Evolutionary conservation across 2,797 vertebrate genomes (phyloP).

Genomic region (Acanthurus lineatus): DNA sequence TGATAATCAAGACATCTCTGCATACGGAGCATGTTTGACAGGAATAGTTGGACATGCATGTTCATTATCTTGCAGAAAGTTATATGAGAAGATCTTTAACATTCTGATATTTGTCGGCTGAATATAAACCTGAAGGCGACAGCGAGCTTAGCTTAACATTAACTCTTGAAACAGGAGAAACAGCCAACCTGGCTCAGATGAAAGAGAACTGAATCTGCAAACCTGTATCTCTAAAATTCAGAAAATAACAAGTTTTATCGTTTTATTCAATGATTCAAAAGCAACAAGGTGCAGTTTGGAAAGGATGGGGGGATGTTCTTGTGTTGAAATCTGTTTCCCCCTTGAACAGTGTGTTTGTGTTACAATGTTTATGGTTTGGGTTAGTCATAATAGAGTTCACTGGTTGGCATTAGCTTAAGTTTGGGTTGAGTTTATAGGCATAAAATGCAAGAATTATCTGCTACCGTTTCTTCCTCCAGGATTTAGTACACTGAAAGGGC

Average conservation of each 20-base stretch:
- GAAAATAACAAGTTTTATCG: no score
- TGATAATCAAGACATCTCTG: constrained; percentile 15
- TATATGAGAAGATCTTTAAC: not conserved
- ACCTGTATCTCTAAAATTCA: no score
- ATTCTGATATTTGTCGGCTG: not conserved
- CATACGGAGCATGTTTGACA: constrained; percentile 8
- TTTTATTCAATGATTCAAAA: no score
- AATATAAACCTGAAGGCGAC: not conserved
- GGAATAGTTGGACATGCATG: not conserved
- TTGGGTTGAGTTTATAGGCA: not conserved
- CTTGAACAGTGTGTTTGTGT: no score
- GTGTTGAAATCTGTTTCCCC: not conserved
- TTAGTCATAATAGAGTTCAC: not conserved
- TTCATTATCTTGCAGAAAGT: not conserved
- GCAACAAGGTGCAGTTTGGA: no score
- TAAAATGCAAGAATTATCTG: no score
- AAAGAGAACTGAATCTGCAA: no score
- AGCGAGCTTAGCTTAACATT: not conserved
- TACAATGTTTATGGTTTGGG: not conserved
- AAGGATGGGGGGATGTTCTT: no score
- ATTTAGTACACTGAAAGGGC: no score
- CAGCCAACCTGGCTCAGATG: no score
- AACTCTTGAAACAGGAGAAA: not conserved
- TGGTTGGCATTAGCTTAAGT: not conserved
- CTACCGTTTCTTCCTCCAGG: no score